Base-by-base conservation (phyloP, 2,888 invertebrate genomes). In the Arge pagana region DNA sequence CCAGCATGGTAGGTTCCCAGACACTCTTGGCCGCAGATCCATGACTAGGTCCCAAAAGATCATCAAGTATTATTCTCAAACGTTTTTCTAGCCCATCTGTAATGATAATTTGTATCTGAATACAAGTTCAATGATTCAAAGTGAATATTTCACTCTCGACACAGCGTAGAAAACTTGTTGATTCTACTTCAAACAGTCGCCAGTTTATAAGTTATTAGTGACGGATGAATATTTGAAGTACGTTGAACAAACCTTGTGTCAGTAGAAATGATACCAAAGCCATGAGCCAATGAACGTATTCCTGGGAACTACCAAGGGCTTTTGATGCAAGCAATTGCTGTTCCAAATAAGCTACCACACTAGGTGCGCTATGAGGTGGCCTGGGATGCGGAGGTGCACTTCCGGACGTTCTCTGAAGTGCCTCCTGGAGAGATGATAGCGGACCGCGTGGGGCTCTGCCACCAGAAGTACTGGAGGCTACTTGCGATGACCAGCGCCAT, bases 261-360 rank as follows among this genome's bases (percentile, higher is more conserved):
- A 74, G 54, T 23, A 85, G 71, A 68, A 82, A 83, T 28, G 83
- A 76, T 16, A 82, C 81, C 40, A 83, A 77, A 3, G 82, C 80
- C 63, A 82, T 72, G 55, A 90, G 70, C 91, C 92, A 93, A 76
- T 89, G 87, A 11, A 84, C 80, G 74, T 90, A 93, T 77, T 93
- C 93, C 1, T 80, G 73, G 0, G 84, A 70, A 3, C 90, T 89
- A 7, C 85, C 81, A 50, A 93, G 79, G 43, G 87, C 85, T 43
- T 84, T 79, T 52, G 89, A 84, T 48, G 87, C 81, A 19, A 87
- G 81, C 52, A 91, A 78, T 71, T 92, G 92, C 60, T 85, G 83
- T 72, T 93, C 93, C 33, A 89, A 77, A 43, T 76, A 76, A 3
- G 75, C 73, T 21, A 74, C 70, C 13, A 73, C 67, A 23, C 72